Conservation (phyloP, 1,140 invertebrate genomes). For the Paraescarpia echinospica region DNA sequence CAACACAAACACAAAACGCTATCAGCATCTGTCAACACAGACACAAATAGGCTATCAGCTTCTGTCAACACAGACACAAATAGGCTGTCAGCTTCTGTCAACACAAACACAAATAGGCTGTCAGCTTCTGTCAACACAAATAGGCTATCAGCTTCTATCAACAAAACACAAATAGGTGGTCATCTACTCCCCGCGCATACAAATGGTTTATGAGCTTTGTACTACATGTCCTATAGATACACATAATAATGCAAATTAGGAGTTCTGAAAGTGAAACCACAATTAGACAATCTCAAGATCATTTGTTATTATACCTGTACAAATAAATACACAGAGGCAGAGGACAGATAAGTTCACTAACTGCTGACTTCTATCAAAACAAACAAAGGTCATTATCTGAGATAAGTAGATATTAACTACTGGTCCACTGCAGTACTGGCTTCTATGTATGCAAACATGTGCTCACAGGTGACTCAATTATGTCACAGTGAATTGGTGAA, state of each 20-base stretch:
- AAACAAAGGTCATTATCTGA: not conserved
- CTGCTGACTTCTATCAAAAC: too few relatives aligned
- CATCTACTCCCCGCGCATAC: too few relatives aligned
- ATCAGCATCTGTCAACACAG: not conserved
- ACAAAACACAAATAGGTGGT: not conserved
- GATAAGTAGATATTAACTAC: not conserved
- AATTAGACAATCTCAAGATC: too few relatives aligned
- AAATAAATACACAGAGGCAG: too few relatives aligned
- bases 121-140: too few relatives aligned
- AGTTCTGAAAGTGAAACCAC: too few relatives aligned
- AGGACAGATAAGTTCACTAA: too few relatives aligned
- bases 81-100: not conserved
- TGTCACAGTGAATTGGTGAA: not conserved
- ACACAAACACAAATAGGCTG: too few relatives aligned
- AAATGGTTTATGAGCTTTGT: not conserved
- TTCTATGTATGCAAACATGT: not conserved
- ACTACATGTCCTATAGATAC: too few relatives aligned
- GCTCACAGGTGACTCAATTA: not conserved
- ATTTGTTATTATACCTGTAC: too few relatives aligned
- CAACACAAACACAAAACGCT: too few relatives aligned
- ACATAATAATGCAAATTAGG: too few relatives aligned
- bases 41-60: conserved; percentile 78
- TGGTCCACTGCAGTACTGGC: not conserved
- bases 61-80: conserved; percentile 64
- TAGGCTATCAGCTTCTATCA: conserved; percentile 68